A percentile compares a stretch with the other conserved stretches of the same genome.
Evolutionary conservation across 2,888 invertebrate genomes (phyloP).

Genomic region (Ditylenchus weischeri): DNA sequence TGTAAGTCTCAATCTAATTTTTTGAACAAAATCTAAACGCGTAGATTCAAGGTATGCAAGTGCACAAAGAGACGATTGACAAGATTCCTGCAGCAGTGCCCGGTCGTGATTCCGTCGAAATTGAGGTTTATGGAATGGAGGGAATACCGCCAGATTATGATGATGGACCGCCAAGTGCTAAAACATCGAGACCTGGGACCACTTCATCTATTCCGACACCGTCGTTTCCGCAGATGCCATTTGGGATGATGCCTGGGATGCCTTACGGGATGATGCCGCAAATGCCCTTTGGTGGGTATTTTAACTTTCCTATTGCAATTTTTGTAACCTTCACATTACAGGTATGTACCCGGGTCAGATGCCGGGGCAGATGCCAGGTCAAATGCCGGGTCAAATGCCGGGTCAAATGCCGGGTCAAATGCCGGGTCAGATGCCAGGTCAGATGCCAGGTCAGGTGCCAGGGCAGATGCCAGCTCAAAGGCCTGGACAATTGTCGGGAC

Average conservation of each 20-base stretch:
- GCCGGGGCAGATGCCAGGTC: neutral
- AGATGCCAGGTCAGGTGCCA: neutral
- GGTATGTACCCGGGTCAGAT: neutral
- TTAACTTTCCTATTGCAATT: neutral
- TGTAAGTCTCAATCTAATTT: conserved; percentile 70
- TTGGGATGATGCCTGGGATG: conserved; percentile 20
- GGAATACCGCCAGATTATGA: conserved; percentile 81
- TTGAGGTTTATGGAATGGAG: conserved; percentile 98
- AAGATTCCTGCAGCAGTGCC: conserved; percentile 98
- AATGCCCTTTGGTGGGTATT: conserved; percentile 15
- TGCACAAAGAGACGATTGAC: conserved; percentile 98
- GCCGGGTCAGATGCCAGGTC: neutral
- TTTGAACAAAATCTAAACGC: neutral
- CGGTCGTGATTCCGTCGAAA: conserved; percentile 93
- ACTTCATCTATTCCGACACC: conserved; percentile 36
- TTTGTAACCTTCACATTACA: neutral
- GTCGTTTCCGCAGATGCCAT: conserved; percentile 17
- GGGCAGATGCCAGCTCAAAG: neutral
- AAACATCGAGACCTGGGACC: conserved; percentile 25
- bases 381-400: neutral
- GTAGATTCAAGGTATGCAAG: conserved; percentile 74
- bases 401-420: neutral
- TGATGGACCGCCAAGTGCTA: conserved; percentile 10
- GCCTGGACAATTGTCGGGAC: no score
- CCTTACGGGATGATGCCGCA: conserved; percentile 15